Evolutionary conservation across 1,140 invertebrate genomes (phyloP), one percentile per base, ranked within the genome.

Genomic region (Steinernema feltiae): DNA sequence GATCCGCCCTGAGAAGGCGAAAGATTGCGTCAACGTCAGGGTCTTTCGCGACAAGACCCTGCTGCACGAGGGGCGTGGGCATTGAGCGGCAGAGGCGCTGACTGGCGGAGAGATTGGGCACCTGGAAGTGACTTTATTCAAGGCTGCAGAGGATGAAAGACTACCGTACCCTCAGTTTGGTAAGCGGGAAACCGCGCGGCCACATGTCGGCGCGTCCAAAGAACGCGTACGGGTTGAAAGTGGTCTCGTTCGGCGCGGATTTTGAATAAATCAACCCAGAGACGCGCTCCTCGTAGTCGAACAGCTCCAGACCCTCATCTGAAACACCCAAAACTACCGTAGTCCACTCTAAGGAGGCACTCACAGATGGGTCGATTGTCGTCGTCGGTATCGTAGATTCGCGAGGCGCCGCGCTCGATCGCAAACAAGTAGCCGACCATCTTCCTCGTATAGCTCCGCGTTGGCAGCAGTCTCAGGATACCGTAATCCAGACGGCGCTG

Each of bases 311-410:
- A 21, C 76, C 76, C 24, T 24, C 18, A 18, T 73, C 63, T 78
- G 69, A 72, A 77, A 35, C n/a, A n/a, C n/a, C 21, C 18, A 18
- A 41, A 41, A 7, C 18, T 41, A 7, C 7, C 18, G 35, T 7
- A 41, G 18, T 7, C 18, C 7, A 18, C 73, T 0, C 1, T 7
- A 1, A 29, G 18, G 1, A 32, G 1, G 21, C n/a, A 31, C 71
- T 30, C 69, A 74, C 53, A 79, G 63, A 74, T 27, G 18, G 82
- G 84, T n/a, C 78, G 63, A 74, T 87, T 86, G 73, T 87, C 86
- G 77, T 87, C 86, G 72, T 87, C 86, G 27, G 86, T 85, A 72
- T 87, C 86, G 76, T 87, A 87, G 41, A 87, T n/a, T n/a, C n/a
- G n/a, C n/a, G n/a, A n/a, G 84, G 73, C 80, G 82, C 72, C 84